Base-by-base conservation (phyloP, 2,888 invertebrate genomes). In the Dysmachus trigonus region DNA sequence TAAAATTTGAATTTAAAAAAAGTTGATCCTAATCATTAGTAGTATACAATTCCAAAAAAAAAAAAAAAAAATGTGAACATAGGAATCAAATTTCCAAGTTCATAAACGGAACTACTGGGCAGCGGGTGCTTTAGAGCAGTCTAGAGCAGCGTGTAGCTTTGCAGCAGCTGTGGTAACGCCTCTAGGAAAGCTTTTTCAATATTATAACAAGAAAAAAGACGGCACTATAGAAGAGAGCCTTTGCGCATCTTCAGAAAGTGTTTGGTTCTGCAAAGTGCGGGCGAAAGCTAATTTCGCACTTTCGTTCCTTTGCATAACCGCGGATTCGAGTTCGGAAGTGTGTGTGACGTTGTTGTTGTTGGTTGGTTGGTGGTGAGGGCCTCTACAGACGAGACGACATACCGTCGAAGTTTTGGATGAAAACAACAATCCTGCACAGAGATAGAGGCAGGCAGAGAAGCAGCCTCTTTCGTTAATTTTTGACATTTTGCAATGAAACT, bases 141-240 rank as follows among this genome's bases (percentile, higher is more conserved):
- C 38, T 38, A 13, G 38, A 3, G 13, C 3, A 13, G 6, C 4
- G 47, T 38, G 7, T 10, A 62, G 53, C 33, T 53, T 81, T 30
- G 81, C 53, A 18, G 51, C 51, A 15, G 33, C n/a, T 47, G 27
- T 31, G 81, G 81, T 77, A 81, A 81, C 62, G 81, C 81, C 81
- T 81, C 53, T 81, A n/a, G 81, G 53, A 81, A 81, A 81, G 81
- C 81, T 81, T 13, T 81, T 51, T 15, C 33, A 7, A 81, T n/a
- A 13, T 53, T 33, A 8, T 53, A 18, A 18, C 53, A n/a, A 31
- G 31, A 51, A 27, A 62, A 18, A 62, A 62, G 62, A 62, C 5
- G 62, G 10, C n/a, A 27, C 22, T 18, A 18, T 51, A 18, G 62
- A 62, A 18, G 62, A 62, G 47, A 22, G 41, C 47, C 38, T 33